Evolutionary conservation across 2,113 vertebrate species (phyloP).

Genomic region (Ageneiosus marmoratus): DNA sequence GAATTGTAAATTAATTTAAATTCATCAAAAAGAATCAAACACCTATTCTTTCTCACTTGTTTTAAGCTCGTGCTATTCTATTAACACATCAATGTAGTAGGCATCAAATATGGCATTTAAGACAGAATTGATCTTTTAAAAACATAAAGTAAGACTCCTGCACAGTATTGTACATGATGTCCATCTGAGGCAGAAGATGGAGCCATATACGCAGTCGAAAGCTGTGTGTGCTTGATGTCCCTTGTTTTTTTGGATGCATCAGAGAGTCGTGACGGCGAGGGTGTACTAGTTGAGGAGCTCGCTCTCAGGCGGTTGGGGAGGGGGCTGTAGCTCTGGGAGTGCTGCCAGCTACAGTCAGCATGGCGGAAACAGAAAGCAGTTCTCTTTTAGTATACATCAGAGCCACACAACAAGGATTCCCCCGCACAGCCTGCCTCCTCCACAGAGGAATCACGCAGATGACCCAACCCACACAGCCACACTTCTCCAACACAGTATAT

Average conservation of each 20-base stretch:
- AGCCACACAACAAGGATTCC: constrained; percentile 34
- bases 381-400: constrained; percentile 37
- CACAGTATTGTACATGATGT: neutral
- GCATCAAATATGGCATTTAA: neutral
- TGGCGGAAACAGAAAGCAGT: constrained; percentile 22
- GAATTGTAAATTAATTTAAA: neutral
- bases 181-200: neutral
- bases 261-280: constrained; percentile 39
- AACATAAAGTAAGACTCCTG: neutral
- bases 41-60: neutral
- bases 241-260: constrained; percentile 19
- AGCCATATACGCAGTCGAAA: neutral
- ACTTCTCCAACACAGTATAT: constrained; percentile 21
- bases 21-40: neutral
- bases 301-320: neutral
- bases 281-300: constrained; percentile 17
- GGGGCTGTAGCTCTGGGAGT: constrained; percentile 14
- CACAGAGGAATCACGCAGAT: constrained; percentile 29
- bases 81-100: neutral
- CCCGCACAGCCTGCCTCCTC: constrained; percentile 30
- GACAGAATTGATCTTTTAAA: neutral
- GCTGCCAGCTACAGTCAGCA: constrained; percentile 36
- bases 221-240: neutral
- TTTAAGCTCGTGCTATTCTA: neutral
- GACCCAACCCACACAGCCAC: constrained; percentile 39